Conservation (phyloP, 2,113 vertebrate species). For the Donacobius atricapilla region DNA sequence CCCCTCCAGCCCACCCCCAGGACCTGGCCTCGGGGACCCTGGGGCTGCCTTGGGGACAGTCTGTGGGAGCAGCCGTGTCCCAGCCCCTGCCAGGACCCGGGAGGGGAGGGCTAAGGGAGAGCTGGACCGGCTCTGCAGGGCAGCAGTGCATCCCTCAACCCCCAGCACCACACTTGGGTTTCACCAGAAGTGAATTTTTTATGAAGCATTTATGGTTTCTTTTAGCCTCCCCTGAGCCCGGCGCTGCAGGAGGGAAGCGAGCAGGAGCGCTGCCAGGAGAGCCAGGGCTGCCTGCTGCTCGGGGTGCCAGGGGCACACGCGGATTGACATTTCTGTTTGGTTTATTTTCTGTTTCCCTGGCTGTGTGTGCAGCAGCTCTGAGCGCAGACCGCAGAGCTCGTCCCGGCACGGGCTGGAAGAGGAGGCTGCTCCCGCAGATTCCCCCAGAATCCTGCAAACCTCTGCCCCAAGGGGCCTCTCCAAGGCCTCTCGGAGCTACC, state of each 20-base stretch:
- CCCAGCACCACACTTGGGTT: not conserved
- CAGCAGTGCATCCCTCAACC: accelerated
- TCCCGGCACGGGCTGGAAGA: accelerated
- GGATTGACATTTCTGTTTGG: accelerated
- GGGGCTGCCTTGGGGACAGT: not conserved
- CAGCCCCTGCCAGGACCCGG: accelerated
- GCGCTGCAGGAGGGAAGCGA: not conserved
- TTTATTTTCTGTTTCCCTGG: accelerated
- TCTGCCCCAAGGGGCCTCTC: accelerated
- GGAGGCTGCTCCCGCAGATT: not conserved
- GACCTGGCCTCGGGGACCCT: accelerated
- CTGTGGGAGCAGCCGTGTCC: not conserved
- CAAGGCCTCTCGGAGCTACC: not conserved
- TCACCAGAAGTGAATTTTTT: slow-evolving; percentile 22
- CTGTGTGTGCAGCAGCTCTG: accelerated
- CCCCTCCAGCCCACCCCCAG: accelerated
- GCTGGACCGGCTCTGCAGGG: not conserved
- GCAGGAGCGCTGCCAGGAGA: not conserved
- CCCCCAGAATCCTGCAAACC: accelerated
- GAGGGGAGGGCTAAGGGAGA: accelerated
- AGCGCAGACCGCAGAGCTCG: accelerated
- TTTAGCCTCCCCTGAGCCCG: not conserved
- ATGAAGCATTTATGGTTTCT: slow-evolving; percentile 8
- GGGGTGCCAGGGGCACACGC: not conserved
- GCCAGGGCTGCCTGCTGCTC: not conserved